phyloP scores from a whole-genome alignment of 1,140 invertebrate species.

The Ceratina australensis region DNA sequence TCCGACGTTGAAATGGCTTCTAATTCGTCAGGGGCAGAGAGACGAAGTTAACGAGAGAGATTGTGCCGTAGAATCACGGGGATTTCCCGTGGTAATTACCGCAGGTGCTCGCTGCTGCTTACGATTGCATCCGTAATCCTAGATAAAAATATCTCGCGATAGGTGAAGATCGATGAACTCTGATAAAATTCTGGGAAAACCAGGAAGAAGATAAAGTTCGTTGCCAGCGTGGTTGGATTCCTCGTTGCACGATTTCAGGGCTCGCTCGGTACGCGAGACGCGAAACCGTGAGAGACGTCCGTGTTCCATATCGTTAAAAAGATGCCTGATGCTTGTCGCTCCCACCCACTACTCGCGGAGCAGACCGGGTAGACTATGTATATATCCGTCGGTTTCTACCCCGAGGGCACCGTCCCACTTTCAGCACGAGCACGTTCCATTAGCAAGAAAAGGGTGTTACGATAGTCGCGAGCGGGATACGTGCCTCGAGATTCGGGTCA shows the following conservation, averaged over 20 bases:
- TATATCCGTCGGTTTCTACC: not conserved
- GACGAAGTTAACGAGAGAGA: not conserved
- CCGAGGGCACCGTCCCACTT: not conserved
- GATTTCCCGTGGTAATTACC: not conserved
- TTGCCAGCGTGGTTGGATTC: too few species aligned
- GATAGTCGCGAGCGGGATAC: not conserved
- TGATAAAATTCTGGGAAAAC: too few species aligned
- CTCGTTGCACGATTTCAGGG: too few species aligned
- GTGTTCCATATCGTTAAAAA: too few species aligned
- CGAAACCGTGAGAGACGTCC: too few species aligned
- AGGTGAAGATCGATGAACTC: not conserved
- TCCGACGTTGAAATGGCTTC: not conserved
- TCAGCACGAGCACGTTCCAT: not conserved
- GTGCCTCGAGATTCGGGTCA: conserved; percentile 25
- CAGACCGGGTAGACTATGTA: not conserved
- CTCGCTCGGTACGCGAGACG: too few species aligned
- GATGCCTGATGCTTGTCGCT: too few species aligned
- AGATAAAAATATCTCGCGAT: not conserved
- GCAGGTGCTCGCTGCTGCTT: not conserved
- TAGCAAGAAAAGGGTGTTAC: not conserved
- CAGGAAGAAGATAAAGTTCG: too few species aligned
- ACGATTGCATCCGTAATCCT: conserved; percentile 6
- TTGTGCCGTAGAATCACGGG: not conserved
- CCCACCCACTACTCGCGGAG: not conserved
- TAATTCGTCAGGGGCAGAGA: too few species aligned